Evolutionary conservation across 2,797 vertebrate genomes (phyloP).

Genomic region (Sebastiscus tertius): DNA sequence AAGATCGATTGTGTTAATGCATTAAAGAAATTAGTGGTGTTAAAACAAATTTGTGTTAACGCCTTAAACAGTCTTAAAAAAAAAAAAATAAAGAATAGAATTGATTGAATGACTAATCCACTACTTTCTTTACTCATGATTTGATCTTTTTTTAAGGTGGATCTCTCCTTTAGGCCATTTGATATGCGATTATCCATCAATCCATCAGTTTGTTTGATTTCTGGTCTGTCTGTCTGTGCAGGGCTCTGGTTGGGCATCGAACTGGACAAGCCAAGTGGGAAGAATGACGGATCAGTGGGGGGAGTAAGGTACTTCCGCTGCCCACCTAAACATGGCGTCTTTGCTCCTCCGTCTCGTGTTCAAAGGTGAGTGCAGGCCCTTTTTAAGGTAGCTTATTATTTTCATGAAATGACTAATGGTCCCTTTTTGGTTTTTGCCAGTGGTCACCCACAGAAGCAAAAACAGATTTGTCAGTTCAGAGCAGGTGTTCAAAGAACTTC

Average conservation of each 20-base stretch:
- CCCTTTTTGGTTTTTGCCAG: neutral
- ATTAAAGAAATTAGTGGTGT: too few relatives aligned
- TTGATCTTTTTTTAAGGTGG: neutral
- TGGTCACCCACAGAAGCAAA: constrained; percentile 1
- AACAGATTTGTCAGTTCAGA: constrained; percentile 23
- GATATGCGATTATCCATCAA: neutral
- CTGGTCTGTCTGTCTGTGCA: constrained; percentile 47
- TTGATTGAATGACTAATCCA: too few relatives aligned
- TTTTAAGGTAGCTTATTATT: neutral
- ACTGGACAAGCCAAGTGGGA: constrained; percentile 94
- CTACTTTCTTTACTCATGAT: neutral
- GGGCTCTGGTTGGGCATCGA: constrained; percentile 96
- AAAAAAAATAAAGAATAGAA: too few relatives aligned
- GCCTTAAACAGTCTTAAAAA: too few relatives aligned
- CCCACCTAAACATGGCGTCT: constrained; percentile 91
- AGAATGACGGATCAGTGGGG: constrained; percentile 94
- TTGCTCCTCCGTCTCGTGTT: constrained; percentile 94
- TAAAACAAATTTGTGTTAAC: too few relatives aligned
- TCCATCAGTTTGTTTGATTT: neutral
- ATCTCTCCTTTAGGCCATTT: neutral
- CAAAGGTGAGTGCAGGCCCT: constrained; percentile 86
- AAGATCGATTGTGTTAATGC: too few relatives aligned
- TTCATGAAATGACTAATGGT: neutral
- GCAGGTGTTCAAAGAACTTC: constrained; percentile 17
- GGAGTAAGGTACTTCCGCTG: constrained; percentile 95